A percentile compares a stretch with the other conserved stretches of the same genome.
These are phyloP conservation scores for Meandrina meandrites DNA, from an alignment of 92 coral and sea anemone genomes.

Conservation along the genomic window DNA sequence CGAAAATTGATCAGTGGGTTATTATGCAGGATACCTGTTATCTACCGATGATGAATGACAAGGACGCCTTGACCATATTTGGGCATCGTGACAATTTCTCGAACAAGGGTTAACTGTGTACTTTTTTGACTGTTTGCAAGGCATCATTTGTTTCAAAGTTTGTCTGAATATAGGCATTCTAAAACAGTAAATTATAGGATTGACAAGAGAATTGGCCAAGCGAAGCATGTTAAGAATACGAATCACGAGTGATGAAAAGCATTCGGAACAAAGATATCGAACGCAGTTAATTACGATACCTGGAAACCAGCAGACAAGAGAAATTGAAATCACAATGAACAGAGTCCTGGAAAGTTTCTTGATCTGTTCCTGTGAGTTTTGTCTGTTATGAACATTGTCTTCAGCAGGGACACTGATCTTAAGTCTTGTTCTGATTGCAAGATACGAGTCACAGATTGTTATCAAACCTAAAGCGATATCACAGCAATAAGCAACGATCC, in stretches of 20 bases:
- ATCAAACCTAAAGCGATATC: background rate
- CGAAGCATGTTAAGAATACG: background rate
- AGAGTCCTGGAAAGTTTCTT: conserved; percentile 4
- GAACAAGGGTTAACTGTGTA: background rate
- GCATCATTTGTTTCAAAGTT: background rate
- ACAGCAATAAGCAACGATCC: background rate
- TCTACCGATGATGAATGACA: too few relatives aligned
- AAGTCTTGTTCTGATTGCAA: background rate
- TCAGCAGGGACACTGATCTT: background rate
- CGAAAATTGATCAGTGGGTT: too few relatives aligned
- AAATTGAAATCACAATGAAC: background rate
- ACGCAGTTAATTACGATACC: background rate
- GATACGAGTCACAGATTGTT: background rate
- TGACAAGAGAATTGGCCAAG: conserved; percentile 5
- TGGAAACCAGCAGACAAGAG: conserved; percentile 1
- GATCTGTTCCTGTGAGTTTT: background rate
- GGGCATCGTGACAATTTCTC: too few relatives aligned
- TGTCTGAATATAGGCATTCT: conserved; percentile 2
- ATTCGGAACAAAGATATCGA: background rate
- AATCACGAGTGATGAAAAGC: background rate
- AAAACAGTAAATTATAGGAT: conserved; percentile 9
- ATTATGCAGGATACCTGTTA: too few relatives aligned
- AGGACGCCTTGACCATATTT: too few relatives aligned
- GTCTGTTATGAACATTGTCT: background rate
- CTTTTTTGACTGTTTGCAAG: background rate